Evolutionary conservation across 2,888 invertebrate genomes (phyloP).

Genomic region (Bimastos eiseni): DNA sequence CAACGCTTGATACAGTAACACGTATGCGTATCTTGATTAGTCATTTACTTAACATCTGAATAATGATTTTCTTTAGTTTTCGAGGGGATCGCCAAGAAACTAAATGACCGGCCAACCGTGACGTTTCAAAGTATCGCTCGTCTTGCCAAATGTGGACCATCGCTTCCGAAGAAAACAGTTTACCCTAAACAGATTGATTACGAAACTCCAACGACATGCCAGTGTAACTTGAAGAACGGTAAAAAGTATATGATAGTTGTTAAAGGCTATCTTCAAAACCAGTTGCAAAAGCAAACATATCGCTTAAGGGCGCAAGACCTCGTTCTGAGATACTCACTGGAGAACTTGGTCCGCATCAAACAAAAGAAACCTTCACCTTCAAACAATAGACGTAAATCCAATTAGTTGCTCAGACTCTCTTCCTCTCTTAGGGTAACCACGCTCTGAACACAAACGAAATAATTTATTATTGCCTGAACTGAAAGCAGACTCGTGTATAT

Average conservation of each 20-base stretch:
- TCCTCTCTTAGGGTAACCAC: background rate
- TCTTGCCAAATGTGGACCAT: background rate
- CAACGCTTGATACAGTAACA: too few relatives aligned
- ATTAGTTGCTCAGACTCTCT: background rate
- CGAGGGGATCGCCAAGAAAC: background rate
- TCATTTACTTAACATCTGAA: too few relatives aligned
- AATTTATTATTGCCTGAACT: background rate
- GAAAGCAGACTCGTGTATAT: background rate
- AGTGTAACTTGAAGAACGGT: background rate
- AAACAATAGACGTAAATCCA: background rate
- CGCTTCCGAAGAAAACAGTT: background rate
- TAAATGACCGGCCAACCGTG: background rate
- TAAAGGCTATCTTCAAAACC: background rate
- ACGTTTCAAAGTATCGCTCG: background rate
- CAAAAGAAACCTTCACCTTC: background rate
- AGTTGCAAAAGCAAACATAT: background rate
- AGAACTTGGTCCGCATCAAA: background rate
- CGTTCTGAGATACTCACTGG: background rate
- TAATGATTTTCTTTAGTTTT: background rate
- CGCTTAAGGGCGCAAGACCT: background rate
- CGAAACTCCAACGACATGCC: background rate
- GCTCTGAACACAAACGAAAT: background rate
- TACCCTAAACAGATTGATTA: background rate
- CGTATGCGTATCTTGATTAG: too few relatives aligned
- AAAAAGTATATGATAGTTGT: constrained; percentile 4